Percentiles rank a stretch among this genome's conserved stretches.
Evolutionary conservation across 92 coral and sea anemone genomes (phyloP).

Genomic region (Umimayanthus chanpuru): DNA sequence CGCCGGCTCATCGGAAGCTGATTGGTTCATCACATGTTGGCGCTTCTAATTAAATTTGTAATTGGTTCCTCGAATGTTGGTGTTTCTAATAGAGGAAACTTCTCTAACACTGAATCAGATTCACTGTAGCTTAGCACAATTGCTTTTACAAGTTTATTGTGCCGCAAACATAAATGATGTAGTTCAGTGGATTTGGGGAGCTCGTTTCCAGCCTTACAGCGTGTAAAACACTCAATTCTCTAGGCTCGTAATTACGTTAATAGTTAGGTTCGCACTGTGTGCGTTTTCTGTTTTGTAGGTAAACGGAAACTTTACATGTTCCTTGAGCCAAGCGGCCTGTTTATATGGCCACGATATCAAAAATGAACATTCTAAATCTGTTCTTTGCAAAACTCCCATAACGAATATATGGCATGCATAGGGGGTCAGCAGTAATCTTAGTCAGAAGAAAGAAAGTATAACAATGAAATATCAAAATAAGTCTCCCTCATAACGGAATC

Average conservation of each 20-base stretch:
- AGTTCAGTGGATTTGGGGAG: not conserved
- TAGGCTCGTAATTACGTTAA: not conserved
- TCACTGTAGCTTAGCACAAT: not conserved
- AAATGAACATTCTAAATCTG: no score
- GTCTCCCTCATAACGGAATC: not conserved
- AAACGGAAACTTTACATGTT: not conserved
- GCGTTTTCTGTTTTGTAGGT: no score
- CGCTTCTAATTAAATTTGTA: not conserved
- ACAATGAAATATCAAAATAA: no score
- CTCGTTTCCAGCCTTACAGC: not conserved
- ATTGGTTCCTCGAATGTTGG: not conserved
- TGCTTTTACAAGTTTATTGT: not conserved
- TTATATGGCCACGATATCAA: not conserved
- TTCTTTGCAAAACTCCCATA: no score
- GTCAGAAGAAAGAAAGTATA: not conserved
- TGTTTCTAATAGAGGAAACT: not conserved
- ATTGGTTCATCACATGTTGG: not conserved
- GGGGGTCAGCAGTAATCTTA: no score
- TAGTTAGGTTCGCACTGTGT: not conserved
- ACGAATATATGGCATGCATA: no score
- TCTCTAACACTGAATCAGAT: not conserved
- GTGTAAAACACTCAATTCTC: not conserved
- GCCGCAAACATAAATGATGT: no score
- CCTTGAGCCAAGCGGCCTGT: not conserved
- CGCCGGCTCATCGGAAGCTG: no score